phyloP scores from a whole-genome alignment of 2,797 vertebrate species.

The Poeciliopsis paucimaculata region DNA sequence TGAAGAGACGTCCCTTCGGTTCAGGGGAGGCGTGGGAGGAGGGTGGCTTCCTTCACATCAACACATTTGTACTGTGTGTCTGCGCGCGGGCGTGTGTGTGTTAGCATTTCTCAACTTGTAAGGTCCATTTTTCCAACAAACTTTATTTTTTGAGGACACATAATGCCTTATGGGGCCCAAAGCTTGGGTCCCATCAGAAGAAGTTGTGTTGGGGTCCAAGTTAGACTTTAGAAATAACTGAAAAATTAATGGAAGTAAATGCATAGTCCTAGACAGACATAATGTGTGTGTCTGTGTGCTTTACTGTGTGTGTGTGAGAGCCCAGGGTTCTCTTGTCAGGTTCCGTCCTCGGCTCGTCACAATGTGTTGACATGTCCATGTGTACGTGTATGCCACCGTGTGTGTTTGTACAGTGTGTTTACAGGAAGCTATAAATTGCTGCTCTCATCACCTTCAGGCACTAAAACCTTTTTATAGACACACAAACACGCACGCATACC shows the following conservation, averaged over 20 bases:
- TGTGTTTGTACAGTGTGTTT: conserved; percentile 19
- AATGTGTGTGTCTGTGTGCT: background rate
- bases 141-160: no score
- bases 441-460: conserved; percentile 44
- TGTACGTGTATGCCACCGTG: conserved; percentile 15
- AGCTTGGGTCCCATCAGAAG: no score
- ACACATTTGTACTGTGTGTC: conserved; percentile 1
- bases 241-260: no score
- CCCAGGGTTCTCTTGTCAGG: conserved; percentile 19
- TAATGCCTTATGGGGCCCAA: no score
- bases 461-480: conserved; percentile 47
- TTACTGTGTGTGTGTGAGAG: conserved; percentile 13
- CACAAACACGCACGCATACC: conserved; percentile 12
- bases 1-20: background rate
- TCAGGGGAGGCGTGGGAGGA: background rate
- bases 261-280: no score
- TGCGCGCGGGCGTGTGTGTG: conserved; percentile 21
- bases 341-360: background rate
- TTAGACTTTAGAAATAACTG: no score
- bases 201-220: no score
- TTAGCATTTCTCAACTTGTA: no score
- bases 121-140: no score
- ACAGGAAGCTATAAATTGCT: conserved; percentile 59
- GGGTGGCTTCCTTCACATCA: background rate
- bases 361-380: conserved; percentile 16